Percentiles rank a stretch among this genome's conserved stretches.
These are phyloP conservation scores for Caenorhabditis doughertyi DNA, from an alignment of 2,888 invertebrate species.

Conservation along the genomic window DNA sequence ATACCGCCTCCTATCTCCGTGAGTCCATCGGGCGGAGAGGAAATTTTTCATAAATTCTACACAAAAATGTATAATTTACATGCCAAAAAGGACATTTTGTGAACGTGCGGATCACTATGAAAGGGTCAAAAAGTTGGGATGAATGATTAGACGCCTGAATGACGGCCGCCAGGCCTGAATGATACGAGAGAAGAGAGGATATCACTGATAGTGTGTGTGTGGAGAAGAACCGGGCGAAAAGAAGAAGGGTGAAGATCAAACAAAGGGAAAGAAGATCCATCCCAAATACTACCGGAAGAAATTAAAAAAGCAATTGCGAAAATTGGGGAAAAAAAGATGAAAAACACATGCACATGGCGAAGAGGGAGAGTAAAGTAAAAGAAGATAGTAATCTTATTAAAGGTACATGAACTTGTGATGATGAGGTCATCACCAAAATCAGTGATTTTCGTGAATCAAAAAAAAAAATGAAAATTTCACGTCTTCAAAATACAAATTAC, in stretches of 20 bases:
- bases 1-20: too few species aligned
- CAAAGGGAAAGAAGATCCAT: not conserved
- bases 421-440: too few species aligned
- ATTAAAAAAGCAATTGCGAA: not conserved
- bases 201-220: not conserved
- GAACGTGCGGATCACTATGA: conserved; percentile 27
- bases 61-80: not conserved
- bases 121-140: conserved; percentile 28
- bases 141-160: conserved; percentile 15
- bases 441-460: too few species aligned
- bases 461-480: too few species aligned
- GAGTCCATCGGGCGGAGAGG: too few species aligned
- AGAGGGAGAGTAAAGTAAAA: too few species aligned
- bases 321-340: not conserved
- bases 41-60: too few species aligned
- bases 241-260: conserved; percentile 20
- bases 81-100: conserved; percentile 29
- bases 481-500: too few species aligned
- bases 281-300: conserved; percentile 12
- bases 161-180: too few species aligned
- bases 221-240: conserved; percentile 14
- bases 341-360: conserved; percentile 17
- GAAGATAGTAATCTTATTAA: too few species aligned
- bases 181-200: not conserved
- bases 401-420: too few species aligned